These are phyloP conservation scores for Barbus barbus DNA, from an alignment of 2,113 vertebrate species.

Conservation along the genomic window DNA sequence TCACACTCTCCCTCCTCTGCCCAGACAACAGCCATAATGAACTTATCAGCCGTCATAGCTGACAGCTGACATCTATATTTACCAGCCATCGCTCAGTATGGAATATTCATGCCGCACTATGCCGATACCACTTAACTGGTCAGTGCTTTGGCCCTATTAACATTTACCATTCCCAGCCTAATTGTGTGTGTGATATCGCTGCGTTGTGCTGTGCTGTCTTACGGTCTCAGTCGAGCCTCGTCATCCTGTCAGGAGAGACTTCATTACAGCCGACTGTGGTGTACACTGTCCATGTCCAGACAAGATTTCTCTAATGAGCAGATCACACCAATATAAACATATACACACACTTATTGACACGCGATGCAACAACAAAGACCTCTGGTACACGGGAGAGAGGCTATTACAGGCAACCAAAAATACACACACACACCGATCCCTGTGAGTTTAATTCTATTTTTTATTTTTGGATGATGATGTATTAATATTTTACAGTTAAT, in stretches of 20 bases:
- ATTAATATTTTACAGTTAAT: neutral
- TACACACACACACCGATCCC: conserved; percentile 22
- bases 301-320: conserved; percentile 63
- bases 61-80: conserved; percentile 42
- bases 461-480: neutral
- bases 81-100: neutral
- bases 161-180: neutral
- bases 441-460: conserved; percentile 20
- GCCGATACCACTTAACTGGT: neutral
- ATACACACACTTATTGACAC: conserved; percentile 41
- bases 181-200: conserved; percentile 8
- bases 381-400: conserved; percentile 30
- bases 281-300: conserved; percentile 55
- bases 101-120: neutral
- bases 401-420: conserved; percentile 42
- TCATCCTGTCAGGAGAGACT: conserved; percentile 65
- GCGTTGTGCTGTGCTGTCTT: conserved; percentile 37
- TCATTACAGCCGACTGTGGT: conserved; percentile 69
- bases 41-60: conserved; percentile 41
- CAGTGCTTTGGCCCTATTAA: conserved; percentile 34
- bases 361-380: conserved; percentile 45
- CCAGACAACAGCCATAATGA: conserved; percentile 51
- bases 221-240: conserved; percentile 11
- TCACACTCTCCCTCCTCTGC: conserved; percentile 42
- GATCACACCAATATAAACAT: conserved; percentile 54